Base-by-base conservation (phyloP, 2,113 vertebrate species). In the Castor canadensis region DNA sequence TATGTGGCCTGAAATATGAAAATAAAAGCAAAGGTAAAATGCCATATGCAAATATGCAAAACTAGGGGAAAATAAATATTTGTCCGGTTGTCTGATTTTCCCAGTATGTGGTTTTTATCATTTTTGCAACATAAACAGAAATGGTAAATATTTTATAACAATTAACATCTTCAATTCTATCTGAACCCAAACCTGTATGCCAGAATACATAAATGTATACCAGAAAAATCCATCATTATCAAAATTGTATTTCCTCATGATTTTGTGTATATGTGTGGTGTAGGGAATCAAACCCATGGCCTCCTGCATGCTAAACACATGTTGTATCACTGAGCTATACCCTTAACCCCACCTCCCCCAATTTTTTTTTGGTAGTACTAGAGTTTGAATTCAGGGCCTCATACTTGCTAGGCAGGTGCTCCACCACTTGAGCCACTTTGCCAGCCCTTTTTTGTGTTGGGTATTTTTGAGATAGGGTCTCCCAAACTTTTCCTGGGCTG, bases 1-100 rank as follows among this genome's bases (percentile, higher is more conserved):
- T 69, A 30, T 98, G 97, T 85, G 62, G 95, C 95, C 98, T 99
- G 58, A 93, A 97, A 96, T 28, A 87, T 2, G 94, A 96, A 97
- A 87, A 0, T 60, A 94, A 75, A 76, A 81, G 83, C 22, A 64
- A 72, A 67, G n/a, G 10, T 11, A 56, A 81, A 96, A 93, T 43
- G 38, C 8, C 35, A 28, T 6, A 15, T 45, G 9, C 11, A 64
- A 45, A 81, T 45, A 89, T 2, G 4, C 20, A n/a, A 47, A 83
- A 60, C 3, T 12, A 8, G 17, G 24, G n/a, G 40, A 60, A 87
- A 83, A 58, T 30, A 76, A 84, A 32, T 32, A 35, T 58, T 43
- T 73, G 22, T 67, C 80, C 22, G 32, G 1, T 6, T 26, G 24
- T 69, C 45, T 93, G 54, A 71, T n/a, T 92, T 89, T 73, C 64